Percentiles rank a stretch among this genome's conserved stretches.
These are phyloP conservation scores for Meiosimyza decipiens DNA, from an alignment of 2,888 invertebrate genomes.

Conservation along the genomic window DNA sequence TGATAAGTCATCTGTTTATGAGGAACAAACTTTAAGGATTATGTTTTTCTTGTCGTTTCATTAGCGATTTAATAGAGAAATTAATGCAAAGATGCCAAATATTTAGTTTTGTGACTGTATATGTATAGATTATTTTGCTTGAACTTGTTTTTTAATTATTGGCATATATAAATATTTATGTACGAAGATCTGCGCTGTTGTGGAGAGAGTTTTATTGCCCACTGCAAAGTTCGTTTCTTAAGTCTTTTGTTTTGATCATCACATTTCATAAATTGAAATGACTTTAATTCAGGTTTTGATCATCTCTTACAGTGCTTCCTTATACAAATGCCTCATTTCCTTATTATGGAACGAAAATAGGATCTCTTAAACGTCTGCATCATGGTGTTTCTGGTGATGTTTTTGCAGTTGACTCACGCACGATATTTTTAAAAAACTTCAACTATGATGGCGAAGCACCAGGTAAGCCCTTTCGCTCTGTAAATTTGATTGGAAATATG, in stretches of 20 bases:
- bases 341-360: constrained; percentile 83
- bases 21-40: too few species aligned
- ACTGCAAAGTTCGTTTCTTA: constrained; percentile 54
- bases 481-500: constrained; percentile 1
- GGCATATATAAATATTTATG: too few species aligned
- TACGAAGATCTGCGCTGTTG: too few species aligned
- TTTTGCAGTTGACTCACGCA: constrained; percentile 88
- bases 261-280: constrained; percentile 19
- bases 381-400: constrained; percentile 88
- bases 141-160: too few species aligned
- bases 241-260: constrained; percentile 56
- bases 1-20: too few species aligned
- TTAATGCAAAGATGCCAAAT: too few species aligned
- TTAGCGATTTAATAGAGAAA: too few species aligned
- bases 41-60: too few species aligned
- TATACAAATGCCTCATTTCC: constrained; percentile 64
- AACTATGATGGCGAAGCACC: constrained; percentile 93
- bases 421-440: constrained; percentile 87
- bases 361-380: constrained; percentile 81
- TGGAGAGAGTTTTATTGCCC: too few species aligned
- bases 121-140: too few species aligned
- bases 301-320: constrained; percentile 49
- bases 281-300: constrained; percentile 15
- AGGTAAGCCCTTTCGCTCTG: constrained; percentile 69
- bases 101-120: too few species aligned